These are phyloP conservation scores for Sceliomorpha sp. DNA, from an alignment of 2,888 invertebrate genomes.

Conservation along the genomic window DNA sequence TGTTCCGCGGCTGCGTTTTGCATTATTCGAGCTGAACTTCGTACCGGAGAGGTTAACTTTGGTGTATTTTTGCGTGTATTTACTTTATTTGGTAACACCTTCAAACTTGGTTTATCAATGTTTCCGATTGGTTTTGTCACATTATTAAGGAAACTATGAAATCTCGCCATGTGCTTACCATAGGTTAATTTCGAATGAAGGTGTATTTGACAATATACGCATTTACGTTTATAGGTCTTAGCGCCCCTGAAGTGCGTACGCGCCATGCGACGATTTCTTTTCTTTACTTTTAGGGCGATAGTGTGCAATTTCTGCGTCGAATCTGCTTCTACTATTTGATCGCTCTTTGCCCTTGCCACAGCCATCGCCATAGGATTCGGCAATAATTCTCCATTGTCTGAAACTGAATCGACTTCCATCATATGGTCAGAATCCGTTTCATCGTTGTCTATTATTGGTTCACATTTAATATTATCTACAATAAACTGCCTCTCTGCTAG, in stretches of 20 bases:
- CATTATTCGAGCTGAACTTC: constrained; percentile 29
- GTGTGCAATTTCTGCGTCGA: constrained; percentile 65
- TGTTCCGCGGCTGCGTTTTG: constrained; percentile 29
- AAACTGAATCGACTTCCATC: constrained; percentile 65
- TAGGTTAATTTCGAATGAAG: constrained; percentile 73
- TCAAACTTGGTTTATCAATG: neutral
- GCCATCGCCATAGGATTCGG: constrained; percentile 69
- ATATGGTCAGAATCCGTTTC: constrained; percentile 67
- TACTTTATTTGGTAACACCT: neutral
- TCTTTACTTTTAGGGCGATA: constrained; percentile 52
- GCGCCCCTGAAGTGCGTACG: constrained; percentile 71
- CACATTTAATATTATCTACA: constrained; percentile 79
- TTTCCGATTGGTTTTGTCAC: neutral
- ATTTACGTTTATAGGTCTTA: constrained; percentile 70
- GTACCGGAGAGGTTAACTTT: constrained; percentile 16
- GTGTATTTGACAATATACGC: constrained; percentile 70
- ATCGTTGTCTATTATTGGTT: constrained; percentile 75
- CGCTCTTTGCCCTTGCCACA: constrained; percentile 56
- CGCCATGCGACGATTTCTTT: constrained; percentile 67
- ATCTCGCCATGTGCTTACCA: constrained; percentile 73
- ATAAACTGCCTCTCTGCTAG: neutral
- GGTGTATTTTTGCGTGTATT: constrained; percentile 13
- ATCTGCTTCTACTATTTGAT: constrained; percentile 71
- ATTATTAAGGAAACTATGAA: constrained; percentile 60
- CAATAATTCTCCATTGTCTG: constrained; percentile 63